Evolutionary conservation across 2,888 invertebrate species (phyloP).

Genomic region (Folsomia manolachei): DNA sequence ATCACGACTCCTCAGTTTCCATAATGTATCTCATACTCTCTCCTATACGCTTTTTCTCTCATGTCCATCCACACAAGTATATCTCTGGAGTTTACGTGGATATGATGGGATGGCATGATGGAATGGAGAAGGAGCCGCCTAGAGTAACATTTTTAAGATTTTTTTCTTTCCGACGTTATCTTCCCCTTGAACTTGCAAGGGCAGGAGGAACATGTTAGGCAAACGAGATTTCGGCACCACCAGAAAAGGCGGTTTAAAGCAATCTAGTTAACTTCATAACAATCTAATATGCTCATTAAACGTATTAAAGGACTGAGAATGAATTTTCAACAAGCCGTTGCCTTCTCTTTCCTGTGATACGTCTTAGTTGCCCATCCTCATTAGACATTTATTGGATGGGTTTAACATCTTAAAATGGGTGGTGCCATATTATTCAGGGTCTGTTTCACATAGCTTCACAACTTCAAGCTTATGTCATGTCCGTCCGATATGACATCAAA

Average conservation of each 20-base stretch:
- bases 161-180: neutral
- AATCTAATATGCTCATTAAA: slow-evolving; percentile 10
- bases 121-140: neutral
- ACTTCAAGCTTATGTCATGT: neutral
- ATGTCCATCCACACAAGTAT: neutral
- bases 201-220: neutral
- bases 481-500: slow-evolving; percentile 1
- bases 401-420: slow-evolving; percentile 14
- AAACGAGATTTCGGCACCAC: slow-evolving; percentile 3
- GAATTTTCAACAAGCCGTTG: neutral
- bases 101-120: too few relatives aligned
- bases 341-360: neutral
- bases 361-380: slow-evolving; percentile 9
- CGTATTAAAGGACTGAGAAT: neutral
- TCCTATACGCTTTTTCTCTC: too few relatives aligned
- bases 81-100: too few relatives aligned
- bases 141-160: neutral
- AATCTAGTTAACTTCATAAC: slow-evolving; percentile 16
- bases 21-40: neutral
- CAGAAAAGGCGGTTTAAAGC: slow-evolving; percentile 2
- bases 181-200: neutral
- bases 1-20: neutral
- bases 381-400: slow-evolving; percentile 1
- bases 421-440: slow-evolving; percentile 8
- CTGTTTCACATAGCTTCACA: neutral